A percentile compares a stretch with the other conserved stretches of the same genome.
These are phyloP conservation scores for Ciconia maguari DNA, from an alignment of 2,113 vertebrate species.

Conservation along the genomic window DNA sequence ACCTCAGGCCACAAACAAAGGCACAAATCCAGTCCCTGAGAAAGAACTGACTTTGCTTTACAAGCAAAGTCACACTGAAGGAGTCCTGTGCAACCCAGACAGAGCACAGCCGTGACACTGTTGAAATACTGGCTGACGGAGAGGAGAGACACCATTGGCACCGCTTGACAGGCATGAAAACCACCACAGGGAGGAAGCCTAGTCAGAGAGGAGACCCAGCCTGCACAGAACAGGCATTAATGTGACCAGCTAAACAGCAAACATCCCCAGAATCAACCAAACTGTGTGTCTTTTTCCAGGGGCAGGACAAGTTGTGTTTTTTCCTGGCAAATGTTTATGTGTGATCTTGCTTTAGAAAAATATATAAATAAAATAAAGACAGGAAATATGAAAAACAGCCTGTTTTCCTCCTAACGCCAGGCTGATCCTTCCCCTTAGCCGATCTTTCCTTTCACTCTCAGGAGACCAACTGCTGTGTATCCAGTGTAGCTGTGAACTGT, in stretches of 20 bases:
- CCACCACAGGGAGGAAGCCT: background rate
- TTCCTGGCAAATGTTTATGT: slow-evolving; percentile 10
- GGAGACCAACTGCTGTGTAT: background rate
- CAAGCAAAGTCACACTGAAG: background rate
- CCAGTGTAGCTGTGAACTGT: background rate
- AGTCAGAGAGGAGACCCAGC: background rate
- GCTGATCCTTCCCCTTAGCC: background rate
- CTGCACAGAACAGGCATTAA: background rate
- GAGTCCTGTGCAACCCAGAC: background rate
- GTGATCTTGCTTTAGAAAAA: background rate
- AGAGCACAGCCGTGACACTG: background rate
- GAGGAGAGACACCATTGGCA: background rate
- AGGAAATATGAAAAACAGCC: slow-evolving; percentile 1
- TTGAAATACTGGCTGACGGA: background rate
- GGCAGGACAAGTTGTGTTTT: background rate
- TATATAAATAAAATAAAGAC: background rate
- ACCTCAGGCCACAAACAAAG: background rate
- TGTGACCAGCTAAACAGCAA: background rate
- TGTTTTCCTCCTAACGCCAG: background rate
- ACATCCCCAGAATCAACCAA: background rate
- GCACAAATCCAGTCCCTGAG: background rate
- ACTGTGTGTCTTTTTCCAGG: background rate
- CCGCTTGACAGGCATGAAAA: background rate
- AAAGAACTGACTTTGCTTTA: background rate
- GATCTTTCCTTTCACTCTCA: background rate